A percentile compares a stretch with the other conserved stretches of the same genome.
These are phyloP conservation scores for Poeciliopsis infans DNA, from an alignment of 2,797 vertebrate species.

Conservation along the genomic window DNA sequence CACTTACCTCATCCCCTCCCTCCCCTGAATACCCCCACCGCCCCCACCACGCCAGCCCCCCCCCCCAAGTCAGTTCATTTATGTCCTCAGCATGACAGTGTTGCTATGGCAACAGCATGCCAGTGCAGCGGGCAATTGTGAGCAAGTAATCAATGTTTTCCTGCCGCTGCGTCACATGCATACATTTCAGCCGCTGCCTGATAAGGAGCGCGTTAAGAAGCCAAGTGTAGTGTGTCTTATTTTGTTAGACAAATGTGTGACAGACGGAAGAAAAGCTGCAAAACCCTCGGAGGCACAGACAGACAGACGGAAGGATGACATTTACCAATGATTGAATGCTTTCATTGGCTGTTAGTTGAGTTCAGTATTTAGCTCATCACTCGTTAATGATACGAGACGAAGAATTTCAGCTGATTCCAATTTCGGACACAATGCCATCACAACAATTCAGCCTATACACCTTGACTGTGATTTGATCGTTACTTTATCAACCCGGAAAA, in stretches of 20 bases:
- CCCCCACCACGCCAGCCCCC: not conserved
- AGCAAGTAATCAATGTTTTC: slow-evolving; percentile 45
- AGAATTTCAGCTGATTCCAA: not conserved
- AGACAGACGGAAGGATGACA: not conserved
- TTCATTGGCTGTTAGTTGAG: slow-evolving; percentile 3
- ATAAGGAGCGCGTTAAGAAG: slow-evolving; percentile 15
- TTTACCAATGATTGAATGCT: not conserved
- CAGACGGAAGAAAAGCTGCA: slow-evolving; percentile 4
- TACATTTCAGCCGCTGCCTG: slow-evolving; percentile 26
- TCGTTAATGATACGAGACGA: not conserved
- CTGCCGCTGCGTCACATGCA: slow-evolving; percentile 12
- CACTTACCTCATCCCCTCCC: slow-evolving; percentile 14
- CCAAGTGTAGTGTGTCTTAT: not conserved
- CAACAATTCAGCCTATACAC: not conserved
- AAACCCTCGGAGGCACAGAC: not conserved
- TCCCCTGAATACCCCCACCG: not conserved
- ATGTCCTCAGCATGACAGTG: slow-evolving; percentile 43
- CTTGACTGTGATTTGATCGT: not conserved
- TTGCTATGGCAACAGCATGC: slow-evolving; percentile 71
- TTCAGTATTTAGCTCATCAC: not conserved
- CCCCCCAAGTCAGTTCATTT: slow-evolving; percentile 12
- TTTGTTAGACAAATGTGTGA: slow-evolving; percentile 9
- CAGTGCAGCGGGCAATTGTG: slow-evolving; percentile 51
- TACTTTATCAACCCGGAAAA: not conserved
- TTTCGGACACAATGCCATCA: not conserved